Base-by-base conservation (phyloP, 2,888 invertebrate species). In the Cheiracanthium punctorium region DNA sequence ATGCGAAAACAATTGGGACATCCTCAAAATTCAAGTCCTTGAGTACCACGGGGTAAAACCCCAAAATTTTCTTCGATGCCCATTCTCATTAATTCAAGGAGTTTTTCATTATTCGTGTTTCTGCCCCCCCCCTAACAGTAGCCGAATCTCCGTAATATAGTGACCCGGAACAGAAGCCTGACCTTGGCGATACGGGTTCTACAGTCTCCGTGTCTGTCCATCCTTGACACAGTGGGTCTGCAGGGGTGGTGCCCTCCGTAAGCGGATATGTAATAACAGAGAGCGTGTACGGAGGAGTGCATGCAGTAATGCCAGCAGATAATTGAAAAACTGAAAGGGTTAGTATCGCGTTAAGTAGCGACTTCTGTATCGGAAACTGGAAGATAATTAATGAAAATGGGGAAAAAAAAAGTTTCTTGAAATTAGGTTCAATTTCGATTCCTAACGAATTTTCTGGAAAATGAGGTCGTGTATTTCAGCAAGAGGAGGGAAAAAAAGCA, bases 1-100 rank as follows among this genome's bases (percentile, higher is more conserved):
- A 58, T 24, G 24, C 2, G 12, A 58, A 58, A 58, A 24, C 24
- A 58, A 58, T 24, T 58, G 24, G n/a, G 24, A 58, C 58, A 17
- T n/a, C 24, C 1, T 20, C 5, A 58, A 58, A 58, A 17, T 28
- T 28, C 58, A 65, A 20, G 65, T n/a, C 82, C 82, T 82, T 75
- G 82, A 71, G 58, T n/a, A n/a, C n/a, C n/a, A n/a, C n/a, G 20
- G 20, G 84, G 84, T 58, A 85, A 85, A 85, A 79, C 79, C 84
- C 84, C 73, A 17, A 17, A 17, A 48, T 5, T 48, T 72, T 69
- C 30, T 33, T 72, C 37, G 52, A 17, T 32, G n/a, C 24, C 33
- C 71, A 30, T 69, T 80, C 80, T 73, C 73, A 65, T 7, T 37
- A 37, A 37, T 7, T 37, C 37, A 7, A 37, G 37, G 10, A 37